Evolutionary conservation across 2,888 invertebrate genomes (phyloP), one percentile per base, ranked within the genome.

Genomic region (Pharmacophagus antenor): DNA sequence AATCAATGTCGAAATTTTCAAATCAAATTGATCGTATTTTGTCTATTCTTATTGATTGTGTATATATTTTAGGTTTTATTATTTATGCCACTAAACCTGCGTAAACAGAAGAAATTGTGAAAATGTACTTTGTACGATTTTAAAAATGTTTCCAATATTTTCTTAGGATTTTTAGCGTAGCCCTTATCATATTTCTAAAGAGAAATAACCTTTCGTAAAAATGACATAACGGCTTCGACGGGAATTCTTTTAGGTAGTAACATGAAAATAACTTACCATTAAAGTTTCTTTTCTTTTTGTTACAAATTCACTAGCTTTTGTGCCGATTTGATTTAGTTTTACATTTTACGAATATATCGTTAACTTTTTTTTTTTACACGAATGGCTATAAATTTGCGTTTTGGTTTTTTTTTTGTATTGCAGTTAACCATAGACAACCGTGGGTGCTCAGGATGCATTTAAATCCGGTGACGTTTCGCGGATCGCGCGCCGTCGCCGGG

Each of bases 401-500:
- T 52, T 53, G n/a, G n/a, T n/a, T 42, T 58, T 51, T 12, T 31
- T 53, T 48, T 23, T 37, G 15, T 53, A 25, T 53, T 41, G 23
- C 25, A 56, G 5, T 49, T 37, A 17, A 31, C 31, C 31, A 31
- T 31, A 31, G 12, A 31, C 31, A 53, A 47, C 47, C 41, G 56
- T 58, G 47, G 58, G 58, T 58, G 58, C 58, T 58, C 58, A 27
- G 48, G 21, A 42, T 53, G 53, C 58, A 58, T 58, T 58, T 58
- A 58, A 27, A 52, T 42, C n/a, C 18, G 48, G 37, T n/a, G 23
- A 50, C 21, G 41, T 53, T 12, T 31, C 17, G 12, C 25, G 20
- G 8, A 52, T 18, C 49, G 41, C 56, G 15, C 23, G 27, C 47
- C 22, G 21, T 47, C n/a, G 12, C 47, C 22, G 31, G 10, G n/a